Conservation (phyloP, 2,113 vertebrate genomes). For the Narcine bancroftii region DNA sequence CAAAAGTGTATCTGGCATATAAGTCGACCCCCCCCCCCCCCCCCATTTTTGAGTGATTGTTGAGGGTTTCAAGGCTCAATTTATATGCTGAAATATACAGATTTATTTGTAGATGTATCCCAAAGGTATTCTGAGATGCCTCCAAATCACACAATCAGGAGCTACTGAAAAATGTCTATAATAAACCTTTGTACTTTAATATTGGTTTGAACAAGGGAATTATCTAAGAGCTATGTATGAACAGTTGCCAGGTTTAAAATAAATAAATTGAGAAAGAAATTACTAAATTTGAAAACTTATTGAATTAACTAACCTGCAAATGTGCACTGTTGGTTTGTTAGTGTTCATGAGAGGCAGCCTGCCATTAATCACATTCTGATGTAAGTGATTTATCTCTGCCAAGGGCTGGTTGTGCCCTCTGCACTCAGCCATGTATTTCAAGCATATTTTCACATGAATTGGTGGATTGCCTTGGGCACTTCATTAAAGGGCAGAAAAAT, state of each 20-base stretch:
- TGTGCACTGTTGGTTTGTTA: neutral
- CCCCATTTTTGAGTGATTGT: no score
- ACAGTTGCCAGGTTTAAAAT: neutral
- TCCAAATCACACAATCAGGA: neutral
- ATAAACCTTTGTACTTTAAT: neutral
- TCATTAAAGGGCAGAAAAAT: constrained; percentile 37
- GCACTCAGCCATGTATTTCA: constrained; percentile 10
- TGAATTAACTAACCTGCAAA: neutral
- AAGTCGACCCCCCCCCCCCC: no score
- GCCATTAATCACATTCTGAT: constrained; percentile 25
- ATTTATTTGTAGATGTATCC: neutral
- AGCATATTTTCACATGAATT: constrained; percentile 35
- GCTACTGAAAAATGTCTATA: neutral
- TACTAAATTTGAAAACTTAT: neutral
- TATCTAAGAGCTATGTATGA: neutral
- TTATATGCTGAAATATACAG: neutral
- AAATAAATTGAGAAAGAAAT: constrained; percentile 20
- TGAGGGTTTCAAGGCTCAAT: no score
- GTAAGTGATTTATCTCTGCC: constrained; percentile 36
- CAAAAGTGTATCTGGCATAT: no score
- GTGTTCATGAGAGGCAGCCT: constrained; percentile 18
- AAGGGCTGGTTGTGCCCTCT: constrained; percentile 22
- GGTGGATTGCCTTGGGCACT: constrained; percentile 30
- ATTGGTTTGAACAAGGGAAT: neutral
- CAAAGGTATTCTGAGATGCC: neutral